phyloP scores from a whole-genome alignment of 2,888 invertebrate species.

The Tipula lateralis region DNA sequence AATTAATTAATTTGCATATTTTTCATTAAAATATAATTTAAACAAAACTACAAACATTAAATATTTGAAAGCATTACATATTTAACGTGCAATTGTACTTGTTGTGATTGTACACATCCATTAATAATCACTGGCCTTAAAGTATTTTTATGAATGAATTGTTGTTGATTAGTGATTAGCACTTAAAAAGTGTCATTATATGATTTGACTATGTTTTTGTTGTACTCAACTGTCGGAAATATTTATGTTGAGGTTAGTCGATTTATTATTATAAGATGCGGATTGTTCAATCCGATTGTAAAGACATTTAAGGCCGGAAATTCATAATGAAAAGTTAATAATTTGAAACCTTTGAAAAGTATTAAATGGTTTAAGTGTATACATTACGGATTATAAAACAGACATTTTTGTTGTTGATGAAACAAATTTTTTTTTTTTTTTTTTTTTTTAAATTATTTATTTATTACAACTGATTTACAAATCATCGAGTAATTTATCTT shows the following conservation, averaged over 20 bases:
- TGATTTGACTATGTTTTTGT: neutral
- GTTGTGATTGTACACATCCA: neutral
- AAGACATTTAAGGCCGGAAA: too few relatives aligned
- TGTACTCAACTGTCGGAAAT: neutral
- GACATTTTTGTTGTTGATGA: too few relatives aligned
- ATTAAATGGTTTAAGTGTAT: too few relatives aligned
- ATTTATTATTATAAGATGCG: too few relatives aligned
- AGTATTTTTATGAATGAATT: neutral
- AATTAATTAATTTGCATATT: neutral
- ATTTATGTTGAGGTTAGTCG: neutral
- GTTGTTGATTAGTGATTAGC: neutral
- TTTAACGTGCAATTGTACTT: neutral
- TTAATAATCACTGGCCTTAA: neutral
- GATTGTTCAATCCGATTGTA: too few relatives aligned
- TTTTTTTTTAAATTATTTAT: too few relatives aligned
- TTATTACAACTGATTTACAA: too few relatives aligned
- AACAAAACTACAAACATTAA: neutral
- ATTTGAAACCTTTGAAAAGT: too few relatives aligned
- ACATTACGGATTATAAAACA: too few relatives aligned
- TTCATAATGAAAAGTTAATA: too few relatives aligned
- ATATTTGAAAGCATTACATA: neutral
- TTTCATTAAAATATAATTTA: neutral
- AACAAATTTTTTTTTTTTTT: too few relatives aligned
- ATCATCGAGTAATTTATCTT: too few relatives aligned
- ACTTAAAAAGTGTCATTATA: neutral